Conservation (phyloP, 2,797 vertebrate species). For the Taeniopygia guttata region DNA sequence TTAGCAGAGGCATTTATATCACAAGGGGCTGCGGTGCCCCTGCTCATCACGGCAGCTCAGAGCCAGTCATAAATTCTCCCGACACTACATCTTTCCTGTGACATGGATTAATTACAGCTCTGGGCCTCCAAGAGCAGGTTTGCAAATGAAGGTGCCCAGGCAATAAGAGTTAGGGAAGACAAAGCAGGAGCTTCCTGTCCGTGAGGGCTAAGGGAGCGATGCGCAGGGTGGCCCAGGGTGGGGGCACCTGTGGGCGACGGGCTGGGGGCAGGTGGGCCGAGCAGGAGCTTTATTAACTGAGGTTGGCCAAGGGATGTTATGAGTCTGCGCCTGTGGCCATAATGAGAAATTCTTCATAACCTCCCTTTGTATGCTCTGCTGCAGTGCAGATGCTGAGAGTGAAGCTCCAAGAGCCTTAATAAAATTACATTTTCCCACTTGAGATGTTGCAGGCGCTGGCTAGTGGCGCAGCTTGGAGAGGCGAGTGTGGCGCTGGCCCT, state of each 20-base stretch:
- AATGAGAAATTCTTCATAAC: slow-evolving; percentile 41
- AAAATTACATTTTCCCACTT: slow-evolving; percentile 15
- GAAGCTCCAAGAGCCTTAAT: slow-evolving; percentile 13
- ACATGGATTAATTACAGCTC: slow-evolving; percentile 70
- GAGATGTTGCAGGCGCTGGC: neutral
- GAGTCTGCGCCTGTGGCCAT: neutral
- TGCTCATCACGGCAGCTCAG: slow-evolving; percentile 62
- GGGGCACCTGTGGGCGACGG: neutral
- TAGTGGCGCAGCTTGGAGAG: neutral
- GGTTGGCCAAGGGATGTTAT: neutral
- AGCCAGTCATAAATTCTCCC: slow-evolving; percentile 71
- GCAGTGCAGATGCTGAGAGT: slow-evolving; percentile 34
- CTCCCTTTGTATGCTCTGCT: slow-evolving; percentile 9
- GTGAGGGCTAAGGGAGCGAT: neutral
- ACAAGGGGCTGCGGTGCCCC: slow-evolving; percentile 63
- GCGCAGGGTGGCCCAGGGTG: neutral
- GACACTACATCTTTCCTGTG: slow-evolving; percentile 57
- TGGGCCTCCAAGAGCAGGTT: slow-evolving; percentile 46
- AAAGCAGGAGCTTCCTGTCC: neutral
- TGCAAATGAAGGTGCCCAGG: slow-evolving; percentile 8
- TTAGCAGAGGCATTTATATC: slow-evolving; percentile 77
- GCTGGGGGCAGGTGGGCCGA: neutral
- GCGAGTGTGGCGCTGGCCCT: rapidly evolving
- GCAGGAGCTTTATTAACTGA: neutral
- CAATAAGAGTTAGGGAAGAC: slow-evolving; percentile 31